Base-by-base conservation (phyloP, 1,140 invertebrate species). In the Oncopeltus fasciatus region DNA sequence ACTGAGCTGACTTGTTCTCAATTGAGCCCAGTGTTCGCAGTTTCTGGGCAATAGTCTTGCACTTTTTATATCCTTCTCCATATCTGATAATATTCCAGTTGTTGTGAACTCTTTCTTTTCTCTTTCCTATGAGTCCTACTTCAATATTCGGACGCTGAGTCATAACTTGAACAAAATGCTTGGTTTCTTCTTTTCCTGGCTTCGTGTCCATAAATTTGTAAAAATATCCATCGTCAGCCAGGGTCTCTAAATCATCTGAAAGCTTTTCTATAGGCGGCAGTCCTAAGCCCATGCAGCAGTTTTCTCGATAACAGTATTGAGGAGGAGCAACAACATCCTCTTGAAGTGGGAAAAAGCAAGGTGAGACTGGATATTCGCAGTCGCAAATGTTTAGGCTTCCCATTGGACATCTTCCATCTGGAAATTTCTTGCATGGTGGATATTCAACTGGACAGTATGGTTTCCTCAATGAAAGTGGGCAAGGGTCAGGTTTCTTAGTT, bases 231-330 rank as follows among this genome's bases (percentile, higher is more conserved):
- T 8, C 49, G 2, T 18, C 26, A 24, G 4, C 14, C 1, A 26
- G 49, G 14, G 14, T 8, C n/a, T n/a, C n/a, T n/a, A n/a, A n/a
- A 38, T 38, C 31, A 8, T 5, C 5, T 5, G 31, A 38, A 14
- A 38, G 31, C 5, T 38, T 38, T 24, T 16, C 49, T 27, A 18
- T 16, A n/a, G 59, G 59, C 4, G 59, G 59, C 18, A 18, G 16
- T 28, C 43, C 5, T 20, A 60, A 31, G 49, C 59, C 59, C 59
- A 60, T 60, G 44, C 59, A 60, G 20, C 59, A 60, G 28, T 60
- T 27, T 21, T 60, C 43, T 60, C 28, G 24, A n/a, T 29, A n/a
- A 49, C 59, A 60, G 16, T 60, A 60, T n/a, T 60, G 59, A 27
- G 43, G 43, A 18, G 59, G 59, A 18, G 59, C 24, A 1, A 21